Conservation (phyloP, 2,113 vertebrate genomes). For the Cebus imitator region DNA sequence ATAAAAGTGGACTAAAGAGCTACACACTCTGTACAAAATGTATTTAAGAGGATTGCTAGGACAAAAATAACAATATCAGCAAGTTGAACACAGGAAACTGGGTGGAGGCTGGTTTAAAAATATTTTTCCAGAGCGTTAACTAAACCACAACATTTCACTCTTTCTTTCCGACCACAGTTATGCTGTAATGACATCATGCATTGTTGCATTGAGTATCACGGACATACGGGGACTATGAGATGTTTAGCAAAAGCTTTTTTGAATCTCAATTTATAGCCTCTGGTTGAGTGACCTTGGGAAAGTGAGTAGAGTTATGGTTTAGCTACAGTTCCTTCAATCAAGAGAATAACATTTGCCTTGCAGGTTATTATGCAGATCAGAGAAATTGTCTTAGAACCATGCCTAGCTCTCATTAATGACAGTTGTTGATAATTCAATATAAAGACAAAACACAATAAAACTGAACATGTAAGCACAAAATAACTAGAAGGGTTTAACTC, state of each 20-base stretch:
- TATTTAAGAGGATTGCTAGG: not conserved
- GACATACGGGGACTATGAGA: not conserved
- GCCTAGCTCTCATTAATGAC: not conserved
- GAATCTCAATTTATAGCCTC: not conserved
- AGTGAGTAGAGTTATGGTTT: not conserved
- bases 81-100: not conserved
- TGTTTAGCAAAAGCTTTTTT: not conserved
- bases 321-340: not conserved
- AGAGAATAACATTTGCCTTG: not conserved
- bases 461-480: not conserved
- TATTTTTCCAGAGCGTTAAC: not conserved
- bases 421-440: not conserved
- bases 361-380: not conserved
- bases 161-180: not conserved
- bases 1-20: not conserved
- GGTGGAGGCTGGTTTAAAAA: not conserved
- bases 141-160: not conserved
- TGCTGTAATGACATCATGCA: not conserved
- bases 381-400: not conserved
- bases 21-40: not conserved
- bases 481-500: not conserved
- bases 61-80: not conserved
- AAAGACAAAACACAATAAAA: not conserved
- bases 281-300: not conserved
- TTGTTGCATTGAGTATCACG: not conserved